Conservation (phyloP, 2,888 invertebrate species). For the Cetonia aurata region DNA sequence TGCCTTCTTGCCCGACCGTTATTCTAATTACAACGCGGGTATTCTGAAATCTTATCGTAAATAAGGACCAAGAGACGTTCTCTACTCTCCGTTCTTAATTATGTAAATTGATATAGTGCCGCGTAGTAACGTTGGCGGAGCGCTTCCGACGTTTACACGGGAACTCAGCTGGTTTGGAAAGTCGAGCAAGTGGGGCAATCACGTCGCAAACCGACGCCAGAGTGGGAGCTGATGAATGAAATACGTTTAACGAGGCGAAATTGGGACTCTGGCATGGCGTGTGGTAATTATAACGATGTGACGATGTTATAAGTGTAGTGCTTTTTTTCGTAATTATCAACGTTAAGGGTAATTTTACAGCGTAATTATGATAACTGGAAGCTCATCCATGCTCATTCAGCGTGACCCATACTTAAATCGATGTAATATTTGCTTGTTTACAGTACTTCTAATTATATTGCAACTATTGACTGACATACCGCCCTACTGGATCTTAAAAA, state of each 20-base stretch:
- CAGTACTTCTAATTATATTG: no score
- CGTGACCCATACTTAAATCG: no score
- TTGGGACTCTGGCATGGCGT: no score
- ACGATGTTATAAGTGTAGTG: no score
- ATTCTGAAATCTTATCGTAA: conserved; percentile 32
- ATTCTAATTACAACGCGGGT: conserved; percentile 20
- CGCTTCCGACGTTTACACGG: neutral
- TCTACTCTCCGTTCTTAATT: conserved; percentile 29
- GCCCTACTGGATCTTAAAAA: no score
- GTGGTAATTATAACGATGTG: no score
- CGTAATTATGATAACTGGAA: no score
- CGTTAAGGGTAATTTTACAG: no score
- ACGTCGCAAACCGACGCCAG: neutral
- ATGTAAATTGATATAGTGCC: conserved; percentile 28
- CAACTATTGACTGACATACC: no score
- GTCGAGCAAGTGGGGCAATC: conserved; percentile 4
- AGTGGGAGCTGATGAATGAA: conserved; percentile 9
- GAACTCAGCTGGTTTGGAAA: conserved; percentile 10
- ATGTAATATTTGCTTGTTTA: no score
- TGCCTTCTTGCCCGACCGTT: neutral
- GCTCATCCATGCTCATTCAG: no score
- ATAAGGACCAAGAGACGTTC: neutral
- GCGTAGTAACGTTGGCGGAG: neutral
- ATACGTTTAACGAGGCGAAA: neutral
- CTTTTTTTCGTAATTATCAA: no score